phyloP scores from a whole-genome alignment of 1,140 invertebrate species.

The Oryctes rhinoceros region DNA sequence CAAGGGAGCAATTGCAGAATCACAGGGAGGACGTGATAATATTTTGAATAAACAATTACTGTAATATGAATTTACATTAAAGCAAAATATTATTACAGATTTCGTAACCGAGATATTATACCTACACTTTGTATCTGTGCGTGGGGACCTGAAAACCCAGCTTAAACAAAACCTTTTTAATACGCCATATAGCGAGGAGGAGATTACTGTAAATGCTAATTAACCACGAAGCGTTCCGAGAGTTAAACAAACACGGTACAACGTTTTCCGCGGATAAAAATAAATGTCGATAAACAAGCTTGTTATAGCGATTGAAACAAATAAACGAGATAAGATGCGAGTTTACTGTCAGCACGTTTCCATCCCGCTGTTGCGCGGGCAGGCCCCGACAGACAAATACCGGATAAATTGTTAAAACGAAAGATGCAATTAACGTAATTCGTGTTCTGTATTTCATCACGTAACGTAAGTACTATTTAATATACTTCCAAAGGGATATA shows the following conservation, averaged over 20 bases:
- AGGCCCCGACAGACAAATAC: constrained; percentile 14
- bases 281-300: constrained; percentile 41
- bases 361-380: neutral
- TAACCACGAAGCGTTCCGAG: constrained; percentile 37
- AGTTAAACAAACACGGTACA: constrained; percentile 31
- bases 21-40: neutral
- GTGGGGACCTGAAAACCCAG: constrained; percentile 2
- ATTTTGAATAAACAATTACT: constrained; percentile 17
- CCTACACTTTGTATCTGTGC: constrained; percentile 14
- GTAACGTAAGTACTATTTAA: constrained; percentile 26
- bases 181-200: constrained; percentile 25
- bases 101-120: neutral
- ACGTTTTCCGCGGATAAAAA: constrained; percentile 38
- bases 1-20: neutral
- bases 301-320: constrained; percentile 40
- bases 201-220: constrained; percentile 39
- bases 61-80: constrained; percentile 33
- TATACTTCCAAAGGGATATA: constrained; percentile 31
- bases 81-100: constrained; percentile 31
- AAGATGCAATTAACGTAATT: constrained; percentile 24
- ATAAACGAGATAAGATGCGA: constrained; percentile 39
- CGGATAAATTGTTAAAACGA: constrained; percentile 36
- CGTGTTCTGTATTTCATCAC: constrained; percentile 35
- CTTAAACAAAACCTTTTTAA: constrained; percentile 35
- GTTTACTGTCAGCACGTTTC: constrained; percentile 37